Percentiles rank a stretch among this genome's conserved stretches.
Evolutionary conservation across 1,140 invertebrate species (phyloP).

Genomic region (Drosophila persimilis): DNA sequence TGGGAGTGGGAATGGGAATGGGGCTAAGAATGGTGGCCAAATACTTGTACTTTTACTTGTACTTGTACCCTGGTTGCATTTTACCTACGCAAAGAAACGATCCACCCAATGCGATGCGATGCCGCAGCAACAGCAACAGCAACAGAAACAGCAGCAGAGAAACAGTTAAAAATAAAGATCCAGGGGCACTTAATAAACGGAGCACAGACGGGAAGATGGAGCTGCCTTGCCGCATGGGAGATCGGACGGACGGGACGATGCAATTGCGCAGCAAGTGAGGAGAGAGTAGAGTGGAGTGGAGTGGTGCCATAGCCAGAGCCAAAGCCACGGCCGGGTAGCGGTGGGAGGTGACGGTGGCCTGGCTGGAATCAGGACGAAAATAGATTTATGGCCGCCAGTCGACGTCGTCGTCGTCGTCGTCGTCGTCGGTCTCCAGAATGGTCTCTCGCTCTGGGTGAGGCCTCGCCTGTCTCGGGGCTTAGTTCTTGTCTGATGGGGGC

Average conservation of each 20-base stretch:
- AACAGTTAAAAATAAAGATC: constrained; percentile 74
- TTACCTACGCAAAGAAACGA: constrained; percentile 74
- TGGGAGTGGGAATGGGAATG: constrained; percentile 2
- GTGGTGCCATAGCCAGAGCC: too few relatives aligned
- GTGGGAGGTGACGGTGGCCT: constrained; percentile 18
- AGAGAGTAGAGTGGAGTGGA: constrained; percentile 16
- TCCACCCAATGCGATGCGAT: constrained; percentile 33
- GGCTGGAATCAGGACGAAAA: constrained; percentile 68
- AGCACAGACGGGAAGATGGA: constrained; percentile 19
- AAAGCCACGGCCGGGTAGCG: constrained; percentile 9
- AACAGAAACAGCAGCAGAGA: constrained; percentile 11
- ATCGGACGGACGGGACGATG: constrained; percentile 16
- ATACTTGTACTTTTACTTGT: neutral
- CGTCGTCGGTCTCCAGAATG: constrained; percentile 50
- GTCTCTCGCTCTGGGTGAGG: constrained; percentile 56
- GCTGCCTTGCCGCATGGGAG: constrained; percentile 5
- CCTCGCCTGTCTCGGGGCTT: constrained; percentile 4
- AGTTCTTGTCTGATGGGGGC: constrained; percentile 9
- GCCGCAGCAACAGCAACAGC: constrained; percentile 6
- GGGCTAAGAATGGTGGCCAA: constrained; percentile 30
- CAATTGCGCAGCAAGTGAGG: constrained; percentile 72
- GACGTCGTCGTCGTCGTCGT: constrained; percentile 32
- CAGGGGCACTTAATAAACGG: constrained; percentile 51
- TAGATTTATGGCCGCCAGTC: constrained; percentile 75
- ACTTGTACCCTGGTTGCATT: constrained; percentile 20